Conservation (phyloP, 2,113 vertebrate species). For the Siniperca chuatsi region DNA sequence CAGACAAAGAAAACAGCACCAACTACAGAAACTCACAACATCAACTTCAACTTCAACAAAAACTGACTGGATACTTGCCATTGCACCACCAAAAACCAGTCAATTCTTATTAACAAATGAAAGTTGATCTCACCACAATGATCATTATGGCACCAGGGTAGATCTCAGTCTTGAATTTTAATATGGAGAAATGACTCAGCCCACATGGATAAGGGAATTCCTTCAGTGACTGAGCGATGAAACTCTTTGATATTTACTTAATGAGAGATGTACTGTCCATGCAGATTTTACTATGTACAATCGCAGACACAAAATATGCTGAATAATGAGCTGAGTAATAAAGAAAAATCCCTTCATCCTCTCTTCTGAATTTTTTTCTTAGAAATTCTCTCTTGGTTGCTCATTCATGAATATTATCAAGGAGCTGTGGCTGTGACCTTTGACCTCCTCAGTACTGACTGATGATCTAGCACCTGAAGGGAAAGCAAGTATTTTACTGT, state of each 20-base stretch:
- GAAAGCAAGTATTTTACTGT: neutral
- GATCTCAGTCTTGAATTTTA: neutral
- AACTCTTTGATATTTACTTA: slow-evolving; percentile 38
- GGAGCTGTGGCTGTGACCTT: slow-evolving; percentile 14
- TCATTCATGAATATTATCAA: slow-evolving; percentile 23
- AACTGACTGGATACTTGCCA: neutral
- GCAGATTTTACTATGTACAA: slow-evolving; percentile 9
- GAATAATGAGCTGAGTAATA: slow-evolving; percentile 4
- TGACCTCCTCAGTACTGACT: slow-evolving; percentile 15
- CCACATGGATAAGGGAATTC: neutral
- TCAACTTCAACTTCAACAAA: neutral
- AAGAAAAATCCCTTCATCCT: neutral
- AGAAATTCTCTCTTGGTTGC: neutral
- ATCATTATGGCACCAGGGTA: neutral
- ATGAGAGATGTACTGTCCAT: neutral
- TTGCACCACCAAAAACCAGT: no score
- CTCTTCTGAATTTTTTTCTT: neutral
- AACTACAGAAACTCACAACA: neutral
- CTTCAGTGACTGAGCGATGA: slow-evolving; percentile 15
- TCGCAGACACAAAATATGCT: slow-evolving; percentile 3
- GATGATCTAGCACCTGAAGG: slow-evolving; percentile 7
- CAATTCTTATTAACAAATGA: no score
- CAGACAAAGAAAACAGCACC: no score
- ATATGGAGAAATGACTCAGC: neutral
- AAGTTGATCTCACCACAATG: neutral